phyloP scores from a whole-genome alignment of 2,888 invertebrate genomes.

The Parascotia fuliginaria region DNA sequence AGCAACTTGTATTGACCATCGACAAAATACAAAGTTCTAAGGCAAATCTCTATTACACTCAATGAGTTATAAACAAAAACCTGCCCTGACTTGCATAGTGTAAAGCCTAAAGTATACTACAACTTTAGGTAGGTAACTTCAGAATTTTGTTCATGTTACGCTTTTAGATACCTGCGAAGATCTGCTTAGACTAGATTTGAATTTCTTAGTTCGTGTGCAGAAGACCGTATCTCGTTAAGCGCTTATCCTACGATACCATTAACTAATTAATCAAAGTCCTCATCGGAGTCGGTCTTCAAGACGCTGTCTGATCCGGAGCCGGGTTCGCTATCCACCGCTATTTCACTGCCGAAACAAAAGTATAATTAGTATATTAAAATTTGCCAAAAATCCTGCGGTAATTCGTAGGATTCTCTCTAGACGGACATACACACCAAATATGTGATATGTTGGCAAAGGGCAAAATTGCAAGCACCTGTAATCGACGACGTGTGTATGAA shows the following conservation, averaged over 20 bases:
- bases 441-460: no score
- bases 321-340: constrained; percentile 75
- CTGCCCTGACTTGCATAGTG: neutral
- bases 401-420: no score
- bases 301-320: constrained; percentile 82
- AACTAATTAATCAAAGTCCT: constrained; percentile 73
- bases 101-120: constrained; percentile 5
- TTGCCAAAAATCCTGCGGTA: no score
- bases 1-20: neutral
- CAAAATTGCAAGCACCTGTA: no score
- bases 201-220: constrained; percentile 24
- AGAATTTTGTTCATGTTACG: constrained; percentile 39
- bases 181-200: constrained; percentile 27
- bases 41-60: neutral
- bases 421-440: no score
- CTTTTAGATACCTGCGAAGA: constrained; percentile 35
- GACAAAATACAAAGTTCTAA: neutral
- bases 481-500: no score
- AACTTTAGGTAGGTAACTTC: constrained; percentile 20
- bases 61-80: neutral
- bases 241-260: constrained; percentile 48
- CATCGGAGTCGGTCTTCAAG: constrained; percentile 80
- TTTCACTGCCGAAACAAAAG: constrained; percentile 59
- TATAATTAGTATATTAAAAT: neutral
- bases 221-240: constrained; percentile 37